phyloP scores from a whole-genome alignment of 2,888 invertebrate species.

The Protophormia terraenovae region DNA sequence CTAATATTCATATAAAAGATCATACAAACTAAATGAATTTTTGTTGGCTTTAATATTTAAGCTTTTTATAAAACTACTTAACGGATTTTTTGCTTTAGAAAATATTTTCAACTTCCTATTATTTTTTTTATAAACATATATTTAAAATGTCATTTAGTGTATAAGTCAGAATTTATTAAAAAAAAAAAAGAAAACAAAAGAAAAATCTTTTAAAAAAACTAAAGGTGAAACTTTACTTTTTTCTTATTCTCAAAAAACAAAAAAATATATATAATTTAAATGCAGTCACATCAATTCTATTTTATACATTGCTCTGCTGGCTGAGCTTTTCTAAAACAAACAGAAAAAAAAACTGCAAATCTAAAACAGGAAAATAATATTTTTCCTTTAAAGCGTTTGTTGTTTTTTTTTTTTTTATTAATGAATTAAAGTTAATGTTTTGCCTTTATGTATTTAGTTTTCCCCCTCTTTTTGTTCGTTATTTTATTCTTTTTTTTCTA shows the following conservation, averaged over 20 bases:
- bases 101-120: not conserved
- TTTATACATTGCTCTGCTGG: slow-evolving; percentile 32
- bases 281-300: not conserved
- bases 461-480: slow-evolving; percentile 10
- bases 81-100: slow-evolving; percentile 28
- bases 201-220: not conserved
- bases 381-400: not conserved
- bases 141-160: slow-evolving; percentile 31
- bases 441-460: slow-evolving; percentile 1
- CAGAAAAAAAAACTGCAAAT: not conserved
- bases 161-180: slow-evolving; percentile 1
- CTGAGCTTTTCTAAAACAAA: slow-evolving; percentile 25
- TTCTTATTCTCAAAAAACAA: not conserved
- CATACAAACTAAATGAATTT: slow-evolving; percentile 33
- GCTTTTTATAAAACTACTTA: slow-evolving; percentile 14
- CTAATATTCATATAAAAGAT: not conserved
- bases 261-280: not conserved
- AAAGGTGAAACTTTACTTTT: not conserved
- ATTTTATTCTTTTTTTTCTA: not conserved
- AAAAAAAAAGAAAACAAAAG: not conserved
- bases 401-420: not conserved
- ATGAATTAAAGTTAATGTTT: slow-evolving; percentile 34
- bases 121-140: not conserved
- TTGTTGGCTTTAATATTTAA: slow-evolving; percentile 51
- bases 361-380: not conserved